Evolutionary conservation across 2,113 vertebrate species (phyloP).

Genomic region (Electrona antarctica): DNA sequence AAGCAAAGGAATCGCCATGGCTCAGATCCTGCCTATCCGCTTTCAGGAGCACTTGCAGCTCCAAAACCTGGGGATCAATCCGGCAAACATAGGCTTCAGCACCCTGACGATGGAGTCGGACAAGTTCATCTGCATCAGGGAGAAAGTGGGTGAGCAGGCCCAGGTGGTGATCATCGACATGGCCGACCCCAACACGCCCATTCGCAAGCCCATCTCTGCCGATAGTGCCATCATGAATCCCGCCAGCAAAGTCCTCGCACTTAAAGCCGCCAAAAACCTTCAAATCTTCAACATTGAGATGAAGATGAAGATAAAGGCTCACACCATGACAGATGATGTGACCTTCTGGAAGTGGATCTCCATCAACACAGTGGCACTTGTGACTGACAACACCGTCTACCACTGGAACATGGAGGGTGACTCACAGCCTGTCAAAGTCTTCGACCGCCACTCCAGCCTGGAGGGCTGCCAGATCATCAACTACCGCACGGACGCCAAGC

Average conservation of each 20-base stretch:
- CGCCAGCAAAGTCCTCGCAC: slow-evolving; percentile 97
- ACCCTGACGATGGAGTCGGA: slow-evolving; percentile 99
- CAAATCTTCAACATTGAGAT: slow-evolving; percentile 99
- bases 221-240: slow-evolving; percentile 99
- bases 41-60: slow-evolving; percentile 76
- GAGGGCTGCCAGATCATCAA: slow-evolving; percentile 99
- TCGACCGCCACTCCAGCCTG: slow-evolving; percentile 96
- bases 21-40: no score
- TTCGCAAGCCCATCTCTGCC: slow-evolving; percentile 96
- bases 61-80: slow-evolving; percentile 98
- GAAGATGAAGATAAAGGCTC: slow-evolving; percentile 99
- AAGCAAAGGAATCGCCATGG: no score
- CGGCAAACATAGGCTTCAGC: slow-evolving; percentile 98
- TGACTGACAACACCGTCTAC: slow-evolving; percentile 97
- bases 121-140: slow-evolving; percentile 98
- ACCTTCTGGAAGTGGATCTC: slow-evolving; percentile 99
- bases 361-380: slow-evolving; percentile 95
- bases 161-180: slow-evolving; percentile 99
- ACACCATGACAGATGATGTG: slow-evolving; percentile 98
- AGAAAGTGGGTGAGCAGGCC: slow-evolving; percentile 97
- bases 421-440: slow-evolving; percentile 96
- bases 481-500: slow-evolving; percentile 97
- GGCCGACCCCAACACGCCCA: slow-evolving; percentile 95
- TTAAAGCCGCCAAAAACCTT: slow-evolving; percentile 98
- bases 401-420: slow-evolving; percentile 99